Base-by-base conservation (phyloP, 2,113 vertebrate species). In the Petrocephalus microphthalmus region DNA sequence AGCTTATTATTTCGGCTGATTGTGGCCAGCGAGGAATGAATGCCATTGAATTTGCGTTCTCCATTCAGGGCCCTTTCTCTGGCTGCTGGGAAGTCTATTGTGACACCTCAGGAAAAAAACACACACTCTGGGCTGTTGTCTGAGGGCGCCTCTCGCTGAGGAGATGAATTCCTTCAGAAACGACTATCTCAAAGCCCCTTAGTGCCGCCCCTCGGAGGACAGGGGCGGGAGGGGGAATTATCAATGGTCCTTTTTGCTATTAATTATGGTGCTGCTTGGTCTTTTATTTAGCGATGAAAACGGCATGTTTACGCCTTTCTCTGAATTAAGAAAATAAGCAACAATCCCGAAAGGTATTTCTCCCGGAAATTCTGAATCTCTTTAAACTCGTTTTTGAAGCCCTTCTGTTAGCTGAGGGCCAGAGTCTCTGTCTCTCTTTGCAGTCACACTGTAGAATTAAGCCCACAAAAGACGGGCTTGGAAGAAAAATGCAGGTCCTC, bases 1-100 rank as follows among this genome's bases (percentile, higher is more conserved):
- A 91, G 89, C 90, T 92, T 93, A 92, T 93, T 94, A 90, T 92
- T 78, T 78, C 89, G 88, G 90, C 84, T 89, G 89, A 95, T 95
- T 95, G 94, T 93, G 92, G 89, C 89, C 85, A 92, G 84, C 84
- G 37, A 54, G 94, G 94, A 95, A 94, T 94, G 94, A 95, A 94
- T 95, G 94, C 93, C 94, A 94, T 95, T 95, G 93, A 96, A 95
- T 94, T 89, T 94, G 94, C 93, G 91, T 89, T 91, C 90, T 92
- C 87, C 91, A 90, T 86, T 74, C 87, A 93, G 91, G 89, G 91
- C 93, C 95, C 92, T 95, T 95, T 96, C 94, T 96, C 90, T 89
- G 82, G 86, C 90, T 88, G 89, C 93, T 93, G 89, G 94, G 93
- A 96, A 94, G 93, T 94, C 93, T 90, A 95, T 95, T 95, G 95